Conservation (phyloP, 1,140 invertebrate species). For the Atta cephalotes region DNA sequence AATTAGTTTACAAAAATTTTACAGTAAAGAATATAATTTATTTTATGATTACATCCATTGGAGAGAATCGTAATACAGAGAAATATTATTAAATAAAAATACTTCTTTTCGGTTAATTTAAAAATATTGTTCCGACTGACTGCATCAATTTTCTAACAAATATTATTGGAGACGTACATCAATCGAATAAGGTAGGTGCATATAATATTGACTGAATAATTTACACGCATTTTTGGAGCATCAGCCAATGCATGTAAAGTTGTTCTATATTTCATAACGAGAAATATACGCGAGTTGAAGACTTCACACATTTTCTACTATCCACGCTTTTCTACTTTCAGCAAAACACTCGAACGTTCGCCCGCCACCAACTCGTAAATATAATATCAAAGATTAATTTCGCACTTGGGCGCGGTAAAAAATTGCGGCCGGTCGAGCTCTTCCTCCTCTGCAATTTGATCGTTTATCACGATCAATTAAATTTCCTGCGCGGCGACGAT, state of each 20-base stretch:
- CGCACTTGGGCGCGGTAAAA: slow-evolving; percentile 36
- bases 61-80: too few relatives aligned
- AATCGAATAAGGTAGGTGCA: too few relatives aligned
- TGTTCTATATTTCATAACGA: neutral
- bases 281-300: neutral
- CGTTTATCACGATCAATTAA: slow-evolving; percentile 78
- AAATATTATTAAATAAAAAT: neutral
- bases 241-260: too few relatives aligned
- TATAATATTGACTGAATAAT: neutral
- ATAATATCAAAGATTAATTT: slow-evolving; percentile 56
- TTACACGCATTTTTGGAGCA: neutral
- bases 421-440: slow-evolving; percentile 22
- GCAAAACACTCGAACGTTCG: neutral
- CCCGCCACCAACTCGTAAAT: slow-evolving; percentile 17
- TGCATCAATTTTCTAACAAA: neutral
- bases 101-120: neutral
- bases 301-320: neutral
- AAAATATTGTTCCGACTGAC: neutral
- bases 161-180: too few relatives aligned
- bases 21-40: too few relatives aligned
- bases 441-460: slow-evolving; percentile 71
- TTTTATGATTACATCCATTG: too few relatives aligned
- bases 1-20: too few relatives aligned
- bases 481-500: slow-evolving; percentile 74
- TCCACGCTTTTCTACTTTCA: neutral